Base-by-base conservation (phyloP, 2,113 vertebrate genomes). In the Xenopus borealis region DNA sequence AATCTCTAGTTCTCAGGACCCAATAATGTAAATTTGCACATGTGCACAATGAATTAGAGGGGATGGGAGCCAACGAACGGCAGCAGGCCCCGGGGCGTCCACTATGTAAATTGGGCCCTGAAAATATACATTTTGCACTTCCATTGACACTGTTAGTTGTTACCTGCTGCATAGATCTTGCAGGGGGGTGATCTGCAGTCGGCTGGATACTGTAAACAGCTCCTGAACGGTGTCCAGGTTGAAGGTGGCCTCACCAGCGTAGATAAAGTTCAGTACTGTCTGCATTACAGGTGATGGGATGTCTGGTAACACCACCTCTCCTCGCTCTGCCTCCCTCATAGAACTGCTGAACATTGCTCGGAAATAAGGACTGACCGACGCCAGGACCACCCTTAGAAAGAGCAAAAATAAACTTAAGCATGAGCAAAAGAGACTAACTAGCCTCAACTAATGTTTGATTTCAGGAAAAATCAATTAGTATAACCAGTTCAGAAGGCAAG, bases 301-400 rank as follows among this genome's bases (percentile, higher is more conserved):
- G 45, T 94, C 92, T 79, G 92, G 88, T 69, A 93, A 79, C 16
- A 89, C 85, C 81, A 94, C 93, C 79, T 93, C 91, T 0, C 89
- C 88, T 66, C 91, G 89, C 55, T 91, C 88, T 13, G 90, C 92
- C 85, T 94, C 92, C 4, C 91, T 91, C 79, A 94, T 83, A 0
- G 92, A 90, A 74, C 91, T 92, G 72, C 91, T 93, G 81, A 94
- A 94, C 90, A 93, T 92, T 59, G 91, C 92, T 40, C 88, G 85
- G 66, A 94, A 94, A 75, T 93, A 94, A 0, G 92, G 92, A 61
- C 92, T 94, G 66, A 93, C 89, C 0, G 92, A 91, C 0, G 92
- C 91, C 62, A 94, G 70, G 18, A 93, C 85, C 58, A 92, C 91
- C 82, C 92, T 94, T 53, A 14, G 45, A 14, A 13, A 13, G 14